Base-by-base conservation (phyloP, 1,140 invertebrate species). In the Neodiprion virginianus region DNA sequence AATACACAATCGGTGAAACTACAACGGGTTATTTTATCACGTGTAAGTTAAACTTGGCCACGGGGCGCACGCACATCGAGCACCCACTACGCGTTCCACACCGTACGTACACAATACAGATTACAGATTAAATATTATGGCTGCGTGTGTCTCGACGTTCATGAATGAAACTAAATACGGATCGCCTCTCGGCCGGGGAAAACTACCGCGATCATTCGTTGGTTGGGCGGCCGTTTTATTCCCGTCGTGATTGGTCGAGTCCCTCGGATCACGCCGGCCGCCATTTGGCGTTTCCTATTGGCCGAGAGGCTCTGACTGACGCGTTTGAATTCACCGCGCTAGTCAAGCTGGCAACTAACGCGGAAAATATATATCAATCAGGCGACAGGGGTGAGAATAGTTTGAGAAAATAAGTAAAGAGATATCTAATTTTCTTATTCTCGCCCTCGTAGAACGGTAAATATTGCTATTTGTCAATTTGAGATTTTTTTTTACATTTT, bases 121-220 rank as follows among this genome's bases (percentile, higher is more conserved):
- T 84, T 82, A 84, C 83, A 82, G 83, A 83, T 85, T 82, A 81
- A 82, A 82, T 85, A 82, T 85, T 85, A 83, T 84, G 82, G 82
- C 84, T 79, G 80, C 77, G 78, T 79, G 80, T 76, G 78, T 77
- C 72, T 74, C 67, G 77, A 77, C 80, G 81, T 85, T 86, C 85
- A 87, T 87, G 86, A 87, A 87, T 87, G 85, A 87, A 87, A 86
- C 85, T 83, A 80, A 85, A 73, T 83, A 80, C 83, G 80, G 81
- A 75, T 78, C 11, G 53, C n/a, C 11, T 61, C n/a, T n/a, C 53
- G 53, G 11, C 11, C n/a, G 11, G 53, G 11, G n/a, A 2, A 61
- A n/a, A 61, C 53, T n/a, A 5, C 11, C 11, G 4, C 11, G 53
- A 61, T 40, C 53, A 61, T 8, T 61, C 53, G 53, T 61, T 61